Conservation (phyloP, 2,797 vertebrate genomes). For the Margarornis squamiger region DNA sequence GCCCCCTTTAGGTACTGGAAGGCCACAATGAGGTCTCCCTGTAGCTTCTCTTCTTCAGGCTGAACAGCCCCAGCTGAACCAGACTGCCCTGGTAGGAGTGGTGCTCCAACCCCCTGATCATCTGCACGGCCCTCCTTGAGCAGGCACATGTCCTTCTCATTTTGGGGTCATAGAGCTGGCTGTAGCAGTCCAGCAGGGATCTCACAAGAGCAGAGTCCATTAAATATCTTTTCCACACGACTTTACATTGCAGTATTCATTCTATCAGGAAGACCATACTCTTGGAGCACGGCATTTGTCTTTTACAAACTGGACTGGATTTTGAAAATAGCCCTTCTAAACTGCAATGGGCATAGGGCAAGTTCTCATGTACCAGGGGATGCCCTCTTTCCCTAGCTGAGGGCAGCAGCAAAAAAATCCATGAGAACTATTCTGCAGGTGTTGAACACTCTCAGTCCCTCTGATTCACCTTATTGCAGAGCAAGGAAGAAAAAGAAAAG, state of each 20-base stretch:
- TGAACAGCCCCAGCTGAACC: neutral
- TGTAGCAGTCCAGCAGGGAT: neutral
- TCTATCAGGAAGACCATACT: neutral
- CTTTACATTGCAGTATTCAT: neutral
- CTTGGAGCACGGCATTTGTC: neutral
- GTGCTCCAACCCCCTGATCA: neutral
- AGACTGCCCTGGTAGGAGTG: neutral
- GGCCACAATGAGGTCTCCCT: accelerated
- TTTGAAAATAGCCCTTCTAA: neutral
- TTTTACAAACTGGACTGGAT: neutral
- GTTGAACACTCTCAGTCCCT: neutral
- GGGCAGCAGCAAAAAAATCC: neutral
- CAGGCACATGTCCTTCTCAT: neutral
- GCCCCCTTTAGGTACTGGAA: neutral
- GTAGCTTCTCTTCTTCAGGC: neutral
- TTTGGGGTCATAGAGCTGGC: neutral
- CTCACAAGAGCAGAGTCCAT: neutral
- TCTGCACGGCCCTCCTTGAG: neutral
- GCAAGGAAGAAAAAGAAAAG: neutral
- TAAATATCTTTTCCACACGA: neutral
- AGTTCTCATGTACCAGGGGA: neutral
- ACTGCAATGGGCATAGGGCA: neutral
- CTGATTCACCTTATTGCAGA: neutral
- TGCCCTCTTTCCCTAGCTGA: neutral
- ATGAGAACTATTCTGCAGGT: neutral